phyloP scores from a whole-genome alignment of 2,888 invertebrate species.

The Parnassius smintheus region DNA sequence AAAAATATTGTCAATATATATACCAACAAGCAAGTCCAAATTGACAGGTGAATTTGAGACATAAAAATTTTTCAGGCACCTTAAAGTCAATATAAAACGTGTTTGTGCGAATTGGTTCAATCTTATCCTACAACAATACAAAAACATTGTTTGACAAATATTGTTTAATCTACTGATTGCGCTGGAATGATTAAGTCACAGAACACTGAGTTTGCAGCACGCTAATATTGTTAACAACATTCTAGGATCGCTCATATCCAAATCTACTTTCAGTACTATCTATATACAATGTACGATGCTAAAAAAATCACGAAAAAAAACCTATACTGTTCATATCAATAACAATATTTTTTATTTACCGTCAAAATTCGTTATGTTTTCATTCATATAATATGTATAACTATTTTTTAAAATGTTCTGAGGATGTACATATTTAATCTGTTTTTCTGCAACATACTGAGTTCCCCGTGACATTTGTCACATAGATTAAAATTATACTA shows the following conservation, averaged over 20 bases:
- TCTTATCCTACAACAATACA: slow-evolving; percentile 25
- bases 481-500: slow-evolving; percentile 42
- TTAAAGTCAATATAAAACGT: slow-evolving; percentile 44
- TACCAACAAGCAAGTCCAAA: slow-evolving; percentile 22
- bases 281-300: slow-evolving; percentile 59
- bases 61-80: slow-evolving; percentile 59
- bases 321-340: slow-evolving; percentile 33
- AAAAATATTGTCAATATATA: not conserved
- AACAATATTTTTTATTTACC: slow-evolving; percentile 32
- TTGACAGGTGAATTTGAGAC: slow-evolving; percentile 54
- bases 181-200: slow-evolving; percentile 63
- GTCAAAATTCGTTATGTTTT: slow-evolving; percentile 40
- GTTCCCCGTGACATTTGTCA: slow-evolving; percentile 23
- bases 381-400: slow-evolving; percentile 20
- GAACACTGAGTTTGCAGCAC: slow-evolving; percentile 41
- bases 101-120: slow-evolving; percentile 56
- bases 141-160: slow-evolving; percentile 10
- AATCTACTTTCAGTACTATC: slow-evolving; percentile 54
- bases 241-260: slow-evolving; percentile 58
- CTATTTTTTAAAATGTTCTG: slow-evolving; percentile 61
- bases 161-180: slow-evolving; percentile 35
- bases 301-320: slow-evolving; percentile 43
- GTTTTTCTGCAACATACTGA: slow-evolving; percentile 32
- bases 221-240: slow-evolving; percentile 49
- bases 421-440: slow-evolving; percentile 48